Evolutionary conservation across 2,888 invertebrate species (phyloP).

Genomic region (Agrotis clavis): DNA sequence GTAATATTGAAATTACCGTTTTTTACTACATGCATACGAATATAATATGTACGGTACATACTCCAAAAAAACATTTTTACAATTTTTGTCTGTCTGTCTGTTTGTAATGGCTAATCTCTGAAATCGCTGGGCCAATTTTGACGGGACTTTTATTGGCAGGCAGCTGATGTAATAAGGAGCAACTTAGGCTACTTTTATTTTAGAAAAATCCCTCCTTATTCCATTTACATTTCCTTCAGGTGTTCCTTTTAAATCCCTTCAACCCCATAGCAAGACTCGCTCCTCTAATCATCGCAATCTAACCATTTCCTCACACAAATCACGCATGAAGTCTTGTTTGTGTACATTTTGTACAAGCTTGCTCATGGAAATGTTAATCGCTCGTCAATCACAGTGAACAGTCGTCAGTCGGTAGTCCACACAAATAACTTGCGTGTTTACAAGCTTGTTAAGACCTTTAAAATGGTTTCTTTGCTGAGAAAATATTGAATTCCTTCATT

Average conservation of each 20-base stretch:
- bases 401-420: constrained; percentile 5
- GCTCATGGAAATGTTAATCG: constrained; percentile 24
- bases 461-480: constrained; percentile 11
- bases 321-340: not conserved
- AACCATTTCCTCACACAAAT: not conserved
- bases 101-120: too few species aligned
- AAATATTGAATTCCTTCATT: constrained; percentile 10
- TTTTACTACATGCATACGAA: too few species aligned
- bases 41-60: too few species aligned
- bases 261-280: not conserved
- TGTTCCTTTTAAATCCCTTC: not conserved
- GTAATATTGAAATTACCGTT: too few species aligned
- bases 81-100: too few species aligned
- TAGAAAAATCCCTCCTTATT: too few species aligned
- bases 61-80: too few species aligned
- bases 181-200: too few species aligned
- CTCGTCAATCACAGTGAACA: constrained; percentile 40
- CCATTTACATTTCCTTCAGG: not conserved
- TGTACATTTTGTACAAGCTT: constrained; percentile 1
- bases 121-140: too few species aligned
- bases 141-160: too few species aligned
- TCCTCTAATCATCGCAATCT: not conserved
- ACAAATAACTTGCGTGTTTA: constrained; percentile 13
- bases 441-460: constrained; percentile 3
- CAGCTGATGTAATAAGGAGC: too few species aligned